Evolutionary conservation across 2,888 invertebrate genomes (phyloP), one percentile per base, ranked within the genome.

Genomic region (Sclerodermus sp.): DNA sequence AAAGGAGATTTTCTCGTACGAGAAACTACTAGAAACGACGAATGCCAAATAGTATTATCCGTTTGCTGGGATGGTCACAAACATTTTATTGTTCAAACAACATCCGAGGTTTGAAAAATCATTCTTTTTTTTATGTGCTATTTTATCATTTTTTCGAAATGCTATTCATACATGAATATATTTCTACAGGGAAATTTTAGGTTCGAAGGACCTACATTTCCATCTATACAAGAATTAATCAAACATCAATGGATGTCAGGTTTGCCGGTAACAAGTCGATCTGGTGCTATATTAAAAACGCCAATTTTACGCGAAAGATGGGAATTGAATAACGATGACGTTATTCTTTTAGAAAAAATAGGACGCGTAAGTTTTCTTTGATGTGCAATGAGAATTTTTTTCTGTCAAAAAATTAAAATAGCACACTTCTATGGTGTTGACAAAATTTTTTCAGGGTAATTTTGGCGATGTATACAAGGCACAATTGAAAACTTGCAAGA

Each of bases 381-480:
- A n/a, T n/a, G n/a, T n/a, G n/a, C n/a, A n/a, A n/a, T n/a, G n/a
- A n/a, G n/a, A 38, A 1, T 30, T 1, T 18, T n/a, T 15, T 43
- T 17, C 43, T 1, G 1, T 9, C 15, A 15, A 42, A 15, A 30
- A 8, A 9, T 41, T 42, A 10, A 12, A 15, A 41, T 40, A 10
- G 29, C 42, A 45, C 38, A 48, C 41, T 30, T 13, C 15, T 15
- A 37, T 39, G 16, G 15, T 29, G 30, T 16, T 45, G n/a, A 8
- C 12, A 15, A 42, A 23, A 13, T 34, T 64, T 70, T 47, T 74
- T 8, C 64, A 96, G 96, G 97, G 97, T 42, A 96, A 97, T 78
- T 97, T 97, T 79, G 97, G 97, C 1, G 96, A 97, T 79, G 97
- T 97, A 1, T 96, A 94, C 80, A 91, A 92, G 78, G 96, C 96